A percentile compares a stretch with the other conserved stretches of the same genome.
Evolutionary conservation across 2,888 invertebrate genomes (phyloP).

Genomic region (Xestia ashworthii): DNA sequence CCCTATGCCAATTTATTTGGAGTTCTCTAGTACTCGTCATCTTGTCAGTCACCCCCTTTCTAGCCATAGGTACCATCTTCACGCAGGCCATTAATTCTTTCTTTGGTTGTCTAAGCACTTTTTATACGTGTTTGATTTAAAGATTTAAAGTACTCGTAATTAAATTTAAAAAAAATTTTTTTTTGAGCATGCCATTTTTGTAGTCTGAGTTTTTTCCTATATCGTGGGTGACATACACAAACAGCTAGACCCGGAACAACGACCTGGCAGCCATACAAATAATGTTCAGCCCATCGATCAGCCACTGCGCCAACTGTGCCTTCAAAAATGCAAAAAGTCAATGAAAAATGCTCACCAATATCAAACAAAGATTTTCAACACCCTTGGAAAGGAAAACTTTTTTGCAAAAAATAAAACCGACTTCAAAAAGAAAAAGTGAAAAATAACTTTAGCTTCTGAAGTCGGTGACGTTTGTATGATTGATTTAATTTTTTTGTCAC

Average conservation of each 20-base stretch:
- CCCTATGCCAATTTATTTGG: background rate
- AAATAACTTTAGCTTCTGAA: too few relatives aligned
- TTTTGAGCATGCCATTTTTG: too few relatives aligned
- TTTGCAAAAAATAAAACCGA: too few relatives aligned
- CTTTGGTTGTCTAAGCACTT: too few relatives aligned
- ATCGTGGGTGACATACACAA: background rate
- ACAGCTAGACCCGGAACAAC: background rate
- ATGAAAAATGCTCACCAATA: background rate
- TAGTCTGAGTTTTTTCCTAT: background rate
- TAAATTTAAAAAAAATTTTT: too few relatives aligned
- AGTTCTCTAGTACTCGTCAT: background rate
- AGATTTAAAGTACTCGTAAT: too few relatives aligned
- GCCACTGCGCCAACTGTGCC: background rate
- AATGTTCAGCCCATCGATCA: too few relatives aligned
- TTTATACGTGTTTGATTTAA: too few relatives aligned
- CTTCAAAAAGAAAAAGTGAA: too few relatives aligned
- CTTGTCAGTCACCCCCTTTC: background rate
- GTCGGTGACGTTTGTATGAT: too few relatives aligned
- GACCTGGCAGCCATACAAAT: background rate
- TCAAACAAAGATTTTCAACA: constrained; percentile 1
- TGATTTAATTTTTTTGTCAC: too few relatives aligned
- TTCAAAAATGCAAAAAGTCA: background rate
- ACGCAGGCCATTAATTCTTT: background rate
- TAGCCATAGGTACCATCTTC: background rate
- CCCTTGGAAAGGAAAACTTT: background rate